phyloP scores from a whole-genome alignment of 2,113 vertebrate species.

The Loxodonta africana region DNA sequence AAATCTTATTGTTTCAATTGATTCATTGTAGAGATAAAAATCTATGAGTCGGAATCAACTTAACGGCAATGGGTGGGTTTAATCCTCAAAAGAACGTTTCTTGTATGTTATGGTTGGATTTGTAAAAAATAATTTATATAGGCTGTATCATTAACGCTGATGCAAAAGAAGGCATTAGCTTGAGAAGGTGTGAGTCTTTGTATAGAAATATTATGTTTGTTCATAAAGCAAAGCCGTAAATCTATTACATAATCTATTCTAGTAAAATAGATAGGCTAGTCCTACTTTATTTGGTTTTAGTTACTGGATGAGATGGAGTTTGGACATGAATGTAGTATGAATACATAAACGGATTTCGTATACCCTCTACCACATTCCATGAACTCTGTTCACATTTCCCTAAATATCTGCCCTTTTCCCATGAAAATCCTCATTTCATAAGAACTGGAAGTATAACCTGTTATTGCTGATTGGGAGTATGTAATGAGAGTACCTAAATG shows the following conservation, averaged over 20 bases:
- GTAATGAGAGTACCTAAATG: neutral
- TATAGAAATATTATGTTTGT: slow-evolving; percentile 48
- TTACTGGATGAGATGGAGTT: neutral
- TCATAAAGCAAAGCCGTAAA: slow-evolving; percentile 35
- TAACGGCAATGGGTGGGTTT: too few species aligned
- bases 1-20: slow-evolving; percentile 8
- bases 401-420: slow-evolving; percentile 3
- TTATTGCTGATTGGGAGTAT: neutral
- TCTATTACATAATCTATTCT: neutral
- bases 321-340: neutral
- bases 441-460: neutral
- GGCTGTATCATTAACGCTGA: slow-evolving; percentile 32
- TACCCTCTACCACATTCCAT: neutral
- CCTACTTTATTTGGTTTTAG: neutral
- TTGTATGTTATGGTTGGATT: slow-evolving; percentile 16
- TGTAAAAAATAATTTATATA: slow-evolving; percentile 24
- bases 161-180: slow-evolving; percentile 6
- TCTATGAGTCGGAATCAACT: neutral
- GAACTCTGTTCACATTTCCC: neutral
- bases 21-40: slow-evolving; percentile 56
- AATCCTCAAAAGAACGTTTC: neutral
- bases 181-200: slow-evolving; percentile 19
- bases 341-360: neutral
- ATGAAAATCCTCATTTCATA: slow-evolving; percentile 36
- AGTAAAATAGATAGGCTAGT: neutral